A percentile compares a stretch with the other conserved stretches of the same genome.
Evolutionary conservation across 2,797 vertebrate species (phyloP).

Genomic region (Phaenicophaeus curvirostris): DNA sequence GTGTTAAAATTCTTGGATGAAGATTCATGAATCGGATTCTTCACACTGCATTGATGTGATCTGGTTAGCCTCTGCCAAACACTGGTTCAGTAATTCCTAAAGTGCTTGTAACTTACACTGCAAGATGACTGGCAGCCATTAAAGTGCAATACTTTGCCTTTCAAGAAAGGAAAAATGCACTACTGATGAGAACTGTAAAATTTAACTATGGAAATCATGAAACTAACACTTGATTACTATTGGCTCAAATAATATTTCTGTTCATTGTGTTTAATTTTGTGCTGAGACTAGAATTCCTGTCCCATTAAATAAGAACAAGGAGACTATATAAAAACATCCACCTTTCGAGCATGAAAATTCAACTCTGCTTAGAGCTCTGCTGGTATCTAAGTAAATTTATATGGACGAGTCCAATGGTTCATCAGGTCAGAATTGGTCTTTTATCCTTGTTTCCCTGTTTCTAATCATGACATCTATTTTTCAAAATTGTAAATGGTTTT

Average conservation of each 20-base stretch:
- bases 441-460: conserved; percentile 23
- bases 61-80: not conserved
- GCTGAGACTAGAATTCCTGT: conserved; percentile 1
- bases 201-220: conserved; percentile 19
- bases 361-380: conserved; percentile 10
- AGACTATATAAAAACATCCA: not conserved
- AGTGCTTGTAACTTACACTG: not conserved
- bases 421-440: conserved; percentile 36
- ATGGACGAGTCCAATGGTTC: not conserved
- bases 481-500: not conserved
- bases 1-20: conserved; percentile 1
- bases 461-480: conserved; percentile 14
- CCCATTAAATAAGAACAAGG: not conserved
- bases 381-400: conserved; percentile 35
- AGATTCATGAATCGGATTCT: not conserved
- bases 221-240: not conserved
- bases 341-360: conserved; percentile 31
- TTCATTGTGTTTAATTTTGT: not conserved
- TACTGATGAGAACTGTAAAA: conserved; percentile 18
- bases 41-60: not conserved
- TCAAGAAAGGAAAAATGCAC: not conserved
- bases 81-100: conserved; percentile 28
- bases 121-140: not conserved
- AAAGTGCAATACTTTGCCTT: not conserved
- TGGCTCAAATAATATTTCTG: conserved; percentile 17